Evolutionary conservation across 2,113 vertebrate genomes (phyloP).

Genomic region (Elephas maximus): DNA sequence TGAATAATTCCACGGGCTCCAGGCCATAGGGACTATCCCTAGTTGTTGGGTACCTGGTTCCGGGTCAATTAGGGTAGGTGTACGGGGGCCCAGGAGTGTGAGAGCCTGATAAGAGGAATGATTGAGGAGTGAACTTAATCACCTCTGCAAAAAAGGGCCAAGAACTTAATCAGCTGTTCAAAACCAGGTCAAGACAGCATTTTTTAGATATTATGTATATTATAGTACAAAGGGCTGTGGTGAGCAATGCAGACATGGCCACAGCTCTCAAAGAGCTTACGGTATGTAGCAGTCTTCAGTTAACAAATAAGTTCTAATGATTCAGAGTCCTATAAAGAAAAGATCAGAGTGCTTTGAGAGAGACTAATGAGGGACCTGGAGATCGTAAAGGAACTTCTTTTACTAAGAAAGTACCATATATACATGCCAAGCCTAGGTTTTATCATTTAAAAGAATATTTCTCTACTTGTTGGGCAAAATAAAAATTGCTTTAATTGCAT

Average conservation of each 20-base stretch:
- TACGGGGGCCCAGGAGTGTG: too few species aligned
- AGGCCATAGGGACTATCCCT: too few species aligned
- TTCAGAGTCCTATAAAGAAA: conserved; percentile 31
- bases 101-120: too few species aligned
- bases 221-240: background rate
- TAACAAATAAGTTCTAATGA: background rate
- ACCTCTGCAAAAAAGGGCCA: too few species aligned
- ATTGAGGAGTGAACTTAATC: too few species aligned
- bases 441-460: background rate
- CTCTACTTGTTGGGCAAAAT: background rate
- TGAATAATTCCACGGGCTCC: too few species aligned
- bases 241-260: background rate
- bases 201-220: too few species aligned
- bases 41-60: too few species aligned
- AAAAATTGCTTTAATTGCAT: background rate
- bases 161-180: too few species aligned
- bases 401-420: conserved; percentile 9
- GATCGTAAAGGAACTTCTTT: background rate
- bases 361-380: background rate
- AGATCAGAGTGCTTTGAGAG: background rate
- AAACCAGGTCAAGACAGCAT: too few species aligned
- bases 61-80: too few species aligned
- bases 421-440: background rate
- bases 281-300: background rate
- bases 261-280: conserved; percentile 1